phyloP scores from a whole-genome alignment of 2,797 vertebrate genomes.

The Sebastiscus albofasciatus region DNA sequence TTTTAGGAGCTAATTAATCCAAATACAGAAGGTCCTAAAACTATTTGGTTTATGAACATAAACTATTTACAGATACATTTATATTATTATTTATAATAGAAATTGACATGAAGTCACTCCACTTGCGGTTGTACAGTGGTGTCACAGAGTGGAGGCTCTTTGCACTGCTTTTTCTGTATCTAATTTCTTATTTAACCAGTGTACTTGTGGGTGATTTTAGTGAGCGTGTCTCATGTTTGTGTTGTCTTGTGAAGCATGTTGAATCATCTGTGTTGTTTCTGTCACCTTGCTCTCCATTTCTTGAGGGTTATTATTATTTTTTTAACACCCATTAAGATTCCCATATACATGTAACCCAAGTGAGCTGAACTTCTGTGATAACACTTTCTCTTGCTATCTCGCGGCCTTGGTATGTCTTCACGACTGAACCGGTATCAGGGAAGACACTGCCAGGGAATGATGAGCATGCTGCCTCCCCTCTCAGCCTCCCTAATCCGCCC shows the following conservation, averaged over 20 bases:
- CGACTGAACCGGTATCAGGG: neutral
- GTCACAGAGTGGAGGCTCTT: too few species aligned
- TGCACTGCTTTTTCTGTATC: too few species aligned
- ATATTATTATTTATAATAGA: too few species aligned
- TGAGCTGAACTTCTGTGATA: neutral
- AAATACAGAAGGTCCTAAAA: too few species aligned
- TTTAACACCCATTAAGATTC: neutral
- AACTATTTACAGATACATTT: too few species aligned
- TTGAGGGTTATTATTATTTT: neutral
- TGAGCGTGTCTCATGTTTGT: too few species aligned
- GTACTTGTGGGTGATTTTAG: too few species aligned
- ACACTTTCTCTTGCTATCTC: neutral
- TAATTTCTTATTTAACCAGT: too few species aligned
- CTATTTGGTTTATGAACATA: too few species aligned
- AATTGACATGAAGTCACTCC: too few species aligned
- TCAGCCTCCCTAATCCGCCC: conserved; percentile 44
- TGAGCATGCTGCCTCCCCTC: conserved; percentile 24
- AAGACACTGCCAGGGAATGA: conserved; percentile 38
- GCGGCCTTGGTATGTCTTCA: neutral
- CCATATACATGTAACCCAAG: neutral
- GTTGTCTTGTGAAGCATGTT: neutral
- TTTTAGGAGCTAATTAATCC: too few species aligned
- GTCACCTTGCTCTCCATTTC: neutral
- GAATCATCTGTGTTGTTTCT: neutral
- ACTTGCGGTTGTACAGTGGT: too few species aligned